Evolutionary conservation across 2,797 vertebrate species (phyloP).

Genomic region (Danionella dracula): DNA sequence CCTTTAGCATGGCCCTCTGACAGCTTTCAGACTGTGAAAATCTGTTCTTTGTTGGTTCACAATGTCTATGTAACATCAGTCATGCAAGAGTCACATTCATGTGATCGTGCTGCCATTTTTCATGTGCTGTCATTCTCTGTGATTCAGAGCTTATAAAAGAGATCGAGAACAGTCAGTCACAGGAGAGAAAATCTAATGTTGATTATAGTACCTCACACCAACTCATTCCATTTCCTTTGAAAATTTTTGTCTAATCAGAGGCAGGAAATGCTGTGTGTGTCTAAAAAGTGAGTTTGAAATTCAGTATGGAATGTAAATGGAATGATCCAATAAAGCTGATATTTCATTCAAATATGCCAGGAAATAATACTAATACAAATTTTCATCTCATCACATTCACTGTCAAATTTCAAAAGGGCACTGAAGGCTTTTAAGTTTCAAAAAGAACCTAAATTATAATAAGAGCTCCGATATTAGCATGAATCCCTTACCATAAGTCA

Average conservation of each 20-base stretch:
- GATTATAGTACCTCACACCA: not conserved
- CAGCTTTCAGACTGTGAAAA: slow-evolving; percentile 37
- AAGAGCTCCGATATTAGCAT: not conserved
- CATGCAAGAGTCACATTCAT: not conserved
- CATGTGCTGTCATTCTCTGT: slow-evolving; percentile 1
- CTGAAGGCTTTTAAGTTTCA: not conserved
- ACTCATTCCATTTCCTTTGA: not conserved
- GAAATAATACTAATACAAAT: not conserved
- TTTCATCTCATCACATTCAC: not conserved
- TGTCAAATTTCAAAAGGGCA: not conserved
- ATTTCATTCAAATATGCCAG: not conserved
- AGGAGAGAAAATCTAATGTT: not conserved
- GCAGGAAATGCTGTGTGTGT: no score
- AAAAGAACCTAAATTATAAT: not conserved
- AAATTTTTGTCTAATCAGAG: not conserved
- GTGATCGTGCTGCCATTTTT: slow-evolving; percentile 9
- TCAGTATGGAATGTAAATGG: no score
- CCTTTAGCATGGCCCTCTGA: slow-evolving; percentile 54
- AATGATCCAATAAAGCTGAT: not conserved
- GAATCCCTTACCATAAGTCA: not conserved
- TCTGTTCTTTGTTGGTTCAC: slow-evolving; percentile 55
- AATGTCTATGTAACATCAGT: slow-evolving; percentile 40
- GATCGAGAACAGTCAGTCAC: slow-evolving; percentile 3
- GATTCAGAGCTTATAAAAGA: slow-evolving; percentile 15
- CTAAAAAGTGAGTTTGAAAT: no score